Percentiles rank a stretch among this genome's conserved stretches.
phyloP scores from a whole-genome alignment of 1,140 invertebrate species.

The Conopomorpha cramerella region DNA sequence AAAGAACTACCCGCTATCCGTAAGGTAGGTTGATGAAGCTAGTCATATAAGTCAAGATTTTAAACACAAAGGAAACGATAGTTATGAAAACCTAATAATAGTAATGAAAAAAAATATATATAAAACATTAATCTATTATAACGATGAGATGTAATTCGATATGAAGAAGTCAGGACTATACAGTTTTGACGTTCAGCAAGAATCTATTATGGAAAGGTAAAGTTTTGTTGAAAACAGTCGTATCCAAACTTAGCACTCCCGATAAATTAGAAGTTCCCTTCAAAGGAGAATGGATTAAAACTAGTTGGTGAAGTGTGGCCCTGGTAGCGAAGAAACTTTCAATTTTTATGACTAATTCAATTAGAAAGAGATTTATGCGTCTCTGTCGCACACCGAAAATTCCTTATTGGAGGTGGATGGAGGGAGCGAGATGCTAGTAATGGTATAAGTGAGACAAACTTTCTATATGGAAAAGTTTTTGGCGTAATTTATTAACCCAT shows the following conservation, averaged over 20 bases:
- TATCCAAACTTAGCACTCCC: slow-evolving; percentile 53
- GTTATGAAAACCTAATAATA: too few relatives aligned
- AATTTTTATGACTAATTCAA: slow-evolving; percentile 60
- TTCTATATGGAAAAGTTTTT: slow-evolving; percentile 32
- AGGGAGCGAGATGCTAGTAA: slow-evolving; percentile 18
- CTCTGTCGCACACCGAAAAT: slow-evolving; percentile 21
- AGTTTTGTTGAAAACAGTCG: slow-evolving; percentile 37
- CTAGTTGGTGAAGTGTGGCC: slow-evolving; percentile 41
- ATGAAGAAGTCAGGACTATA: too few relatives aligned
- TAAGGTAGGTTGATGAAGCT: too few relatives aligned
- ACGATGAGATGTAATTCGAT: too few relatives aligned
- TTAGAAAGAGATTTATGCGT: slow-evolving; percentile 44
- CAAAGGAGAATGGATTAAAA: slow-evolving; percentile 55
- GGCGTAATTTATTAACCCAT: slow-evolving; percentile 29
- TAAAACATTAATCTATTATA: background rate
- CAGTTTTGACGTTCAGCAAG: too few relatives aligned
- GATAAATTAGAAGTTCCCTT: slow-evolving; percentile 56
- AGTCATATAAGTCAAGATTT: too few relatives aligned
- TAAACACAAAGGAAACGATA: too few relatives aligned
- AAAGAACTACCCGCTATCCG: too few relatives aligned
- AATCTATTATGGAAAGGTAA: slow-evolving; percentile 37
- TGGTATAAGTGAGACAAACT: slow-evolving; percentile 17
- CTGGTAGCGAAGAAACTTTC: slow-evolving; percentile 45
- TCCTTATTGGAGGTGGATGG: slow-evolving; percentile 16
- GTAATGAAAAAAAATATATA: background rate